Evolutionary conservation across 1,140 invertebrate genomes (phyloP).

Genomic region (Ylistrum balloti): DNA sequence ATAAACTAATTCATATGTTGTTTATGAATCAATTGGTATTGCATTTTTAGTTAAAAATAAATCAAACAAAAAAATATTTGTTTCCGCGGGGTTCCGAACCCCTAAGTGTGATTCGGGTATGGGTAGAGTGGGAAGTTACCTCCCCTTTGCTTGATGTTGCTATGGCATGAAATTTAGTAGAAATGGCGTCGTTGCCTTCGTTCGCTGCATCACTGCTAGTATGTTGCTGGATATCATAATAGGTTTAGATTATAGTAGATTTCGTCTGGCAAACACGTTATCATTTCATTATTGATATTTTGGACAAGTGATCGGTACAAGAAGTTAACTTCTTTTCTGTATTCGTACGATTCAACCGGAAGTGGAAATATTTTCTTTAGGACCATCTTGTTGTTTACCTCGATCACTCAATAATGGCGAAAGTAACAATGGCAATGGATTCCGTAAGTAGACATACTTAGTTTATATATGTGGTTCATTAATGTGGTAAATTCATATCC

Average conservation of each 20-base stretch:
- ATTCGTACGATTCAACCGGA: background rate
- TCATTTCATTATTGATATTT: background rate
- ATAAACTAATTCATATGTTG: no score
- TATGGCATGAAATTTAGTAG: background rate
- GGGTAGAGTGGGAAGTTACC: background rate
- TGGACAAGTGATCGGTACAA: background rate
- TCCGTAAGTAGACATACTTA: background rate
- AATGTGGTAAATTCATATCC: background rate
- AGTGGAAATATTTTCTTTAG: background rate
- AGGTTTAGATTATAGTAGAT: background rate
- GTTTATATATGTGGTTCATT: background rate
- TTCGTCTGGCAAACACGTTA: background rate
- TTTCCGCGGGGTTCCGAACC: no score
- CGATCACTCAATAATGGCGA: background rate
- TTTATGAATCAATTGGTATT: no score
- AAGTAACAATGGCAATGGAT: conserved; percentile 33
- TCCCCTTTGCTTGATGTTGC: conserved; percentile 37
- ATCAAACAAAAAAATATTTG: no score
- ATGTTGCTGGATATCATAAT: background rate
- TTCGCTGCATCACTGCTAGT: background rate
- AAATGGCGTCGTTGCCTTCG: background rate
- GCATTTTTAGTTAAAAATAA: no score
- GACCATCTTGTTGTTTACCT: background rate
- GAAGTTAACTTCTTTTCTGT: background rate
- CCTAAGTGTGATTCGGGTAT: no score